Conservation (phyloP, 2,888 invertebrate species). For the Cotesia congregata region DNA sequence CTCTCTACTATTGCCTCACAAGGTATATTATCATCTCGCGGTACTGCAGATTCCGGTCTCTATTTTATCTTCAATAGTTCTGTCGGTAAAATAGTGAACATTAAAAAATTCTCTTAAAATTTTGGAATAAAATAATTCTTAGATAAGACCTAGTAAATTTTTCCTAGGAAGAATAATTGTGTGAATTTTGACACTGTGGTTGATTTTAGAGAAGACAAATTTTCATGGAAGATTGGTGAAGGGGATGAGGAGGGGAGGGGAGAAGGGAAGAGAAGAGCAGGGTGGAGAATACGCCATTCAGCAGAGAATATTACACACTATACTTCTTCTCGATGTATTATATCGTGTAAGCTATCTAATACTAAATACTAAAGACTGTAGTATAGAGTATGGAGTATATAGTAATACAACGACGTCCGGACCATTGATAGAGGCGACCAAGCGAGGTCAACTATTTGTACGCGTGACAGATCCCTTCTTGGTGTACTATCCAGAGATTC, state of each 20-base stretch:
- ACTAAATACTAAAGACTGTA: background rate
- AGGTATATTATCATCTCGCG: no score
- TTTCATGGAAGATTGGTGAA: background rate
- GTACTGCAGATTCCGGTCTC: no score
- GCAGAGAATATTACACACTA: conserved; percentile 50
- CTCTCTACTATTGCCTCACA: no score
- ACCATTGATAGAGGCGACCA: conserved; percentile 67
- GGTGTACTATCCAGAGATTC: conserved; percentile 54
- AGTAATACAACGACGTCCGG: conserved; percentile 30
- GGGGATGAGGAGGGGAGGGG: background rate
- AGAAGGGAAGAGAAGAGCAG: conserved; percentile 11
- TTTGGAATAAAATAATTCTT: no score
- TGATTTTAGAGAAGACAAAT: no score
- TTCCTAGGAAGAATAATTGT: no score
- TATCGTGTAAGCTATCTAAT: background rate
- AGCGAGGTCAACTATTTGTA: conserved; percentile 70
- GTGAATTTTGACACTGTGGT: no score
- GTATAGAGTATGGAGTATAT: background rate
- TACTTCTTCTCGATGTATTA: background rate
- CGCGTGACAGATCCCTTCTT: conserved; percentile 66
- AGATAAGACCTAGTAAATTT: no score
- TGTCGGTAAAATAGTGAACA: no score
- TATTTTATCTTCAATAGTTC: no score
- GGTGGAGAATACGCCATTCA: conserved; percentile 50
- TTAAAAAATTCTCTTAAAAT: no score